Percentiles rank a stretch among this genome's conserved stretches.
phyloP scores from a whole-genome alignment of 2,113 vertebrate species.

The Hemibagrus wyckioides region DNA sequence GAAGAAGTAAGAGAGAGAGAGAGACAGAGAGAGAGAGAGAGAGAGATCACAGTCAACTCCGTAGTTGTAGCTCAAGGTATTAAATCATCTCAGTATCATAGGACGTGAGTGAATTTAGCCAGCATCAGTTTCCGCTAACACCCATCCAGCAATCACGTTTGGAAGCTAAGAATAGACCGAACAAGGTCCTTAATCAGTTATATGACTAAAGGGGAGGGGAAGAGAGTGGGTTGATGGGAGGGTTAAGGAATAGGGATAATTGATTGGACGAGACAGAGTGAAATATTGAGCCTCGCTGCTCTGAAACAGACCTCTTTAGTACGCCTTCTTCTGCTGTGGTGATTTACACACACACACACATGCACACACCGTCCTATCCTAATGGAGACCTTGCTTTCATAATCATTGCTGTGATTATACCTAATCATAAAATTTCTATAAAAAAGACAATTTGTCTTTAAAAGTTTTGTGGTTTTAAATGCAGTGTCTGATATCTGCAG shows the following conservation, averaged over 20 bases:
- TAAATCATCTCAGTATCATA: slow-evolving; percentile 44
- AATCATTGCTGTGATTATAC: not conserved
- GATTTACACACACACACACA: slow-evolving; percentile 67
- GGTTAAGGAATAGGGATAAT: slow-evolving; percentile 72
- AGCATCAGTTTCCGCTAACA: slow-evolving; percentile 47
- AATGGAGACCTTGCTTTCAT: not conserved
- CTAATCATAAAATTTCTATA: not conserved
- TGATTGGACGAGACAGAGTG: slow-evolving; percentile 84
- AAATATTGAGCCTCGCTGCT: slow-evolving; percentile 70
- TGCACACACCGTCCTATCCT: slow-evolving; percentile 24
- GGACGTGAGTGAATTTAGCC: slow-evolving; percentile 56
- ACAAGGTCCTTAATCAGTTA: slow-evolving; percentile 67
- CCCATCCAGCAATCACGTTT: slow-evolving; percentile 48
- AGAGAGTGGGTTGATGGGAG: slow-evolving; percentile 69
- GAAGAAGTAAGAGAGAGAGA: not conserved
- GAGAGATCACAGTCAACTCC: slow-evolving; percentile 30
- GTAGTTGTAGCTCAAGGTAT: slow-evolving; percentile 46
- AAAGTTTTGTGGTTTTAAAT: not conserved
- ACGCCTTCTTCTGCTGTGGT: slow-evolving; percentile 79
- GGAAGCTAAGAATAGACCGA: slow-evolving; percentile 68
- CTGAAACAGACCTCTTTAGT: slow-evolving; percentile 75
- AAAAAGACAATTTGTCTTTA: not conserved
- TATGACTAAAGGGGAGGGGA: slow-evolving; percentile 48
- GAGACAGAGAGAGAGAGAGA: slow-evolving; percentile 32
- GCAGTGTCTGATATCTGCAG: not conserved